Base-by-base conservation (phyloP, 2,113 vertebrate genomes). In the Ceyx melanurus region DNA sequence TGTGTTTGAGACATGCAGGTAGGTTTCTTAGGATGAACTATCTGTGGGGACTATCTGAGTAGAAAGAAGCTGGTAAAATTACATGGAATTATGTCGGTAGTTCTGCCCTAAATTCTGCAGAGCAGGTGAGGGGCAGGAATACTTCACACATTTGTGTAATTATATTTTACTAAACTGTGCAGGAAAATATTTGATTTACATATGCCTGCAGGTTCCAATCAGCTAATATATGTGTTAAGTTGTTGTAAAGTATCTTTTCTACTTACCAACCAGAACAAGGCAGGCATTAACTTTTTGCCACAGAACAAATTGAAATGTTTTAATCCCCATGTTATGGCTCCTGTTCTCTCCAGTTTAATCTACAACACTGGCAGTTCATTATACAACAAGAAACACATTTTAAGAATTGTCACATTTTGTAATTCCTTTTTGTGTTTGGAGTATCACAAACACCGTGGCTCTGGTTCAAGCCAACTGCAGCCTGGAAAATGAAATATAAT, bases 321-420 rank as follows among this genome's bases (percentile, higher is more conserved):
- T 94, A 92, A 94, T 94, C 82, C 43, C 66, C 35, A 80, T 48
- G 6, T 93, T 92, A 90, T 93, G 73, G 53, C 76, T 97, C 82
- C 85, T 90, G 76, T 87, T 97, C 65, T 79, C 37, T 72, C 54
- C 82, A 89, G 72, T 89, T 96, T 93, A 93, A 96, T 93, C 42
- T 73, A 93, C 81, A 97, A 90, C 89, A 94, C 37, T 71, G 50
- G 48, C 68, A 91, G 82, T 92, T 96, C 96, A 90, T 93, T 94
- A 75, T 80, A 95, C 74, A 96, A 96, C 74, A 95, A 92, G 90
- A 89, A 96, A 90, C 85, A 95, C 83, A 95, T 93, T 95, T 96
- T 70, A 95, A 81, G 89, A 95, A 92, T 92, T 94, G 89, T 92
- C 93, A 95, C 90, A 95, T 96, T 96, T 95, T 90, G 56, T 72